phyloP scores from a whole-genome alignment of 2,113 vertebrate genomes.

The Seriola aureovittata region DNA sequence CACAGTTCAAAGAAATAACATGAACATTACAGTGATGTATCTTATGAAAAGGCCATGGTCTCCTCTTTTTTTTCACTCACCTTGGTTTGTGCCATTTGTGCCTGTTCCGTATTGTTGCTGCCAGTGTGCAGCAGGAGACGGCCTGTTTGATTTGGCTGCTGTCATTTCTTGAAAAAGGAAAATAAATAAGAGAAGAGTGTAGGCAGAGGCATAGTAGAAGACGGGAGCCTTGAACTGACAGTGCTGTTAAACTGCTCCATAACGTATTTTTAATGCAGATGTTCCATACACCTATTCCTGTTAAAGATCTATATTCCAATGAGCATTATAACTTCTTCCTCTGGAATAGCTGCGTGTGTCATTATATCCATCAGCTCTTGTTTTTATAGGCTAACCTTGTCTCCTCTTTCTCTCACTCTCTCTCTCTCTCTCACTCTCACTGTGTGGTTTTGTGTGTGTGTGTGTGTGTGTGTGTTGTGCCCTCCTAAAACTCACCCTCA shows the following conservation, averaged over 20 bases:
- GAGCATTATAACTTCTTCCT: neutral
- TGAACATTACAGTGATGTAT: conserved; percentile 19
- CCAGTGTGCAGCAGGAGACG: conserved; percentile 11
- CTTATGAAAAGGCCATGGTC: neutral
- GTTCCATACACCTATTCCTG: conserved; percentile 2
- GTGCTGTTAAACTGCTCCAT: conserved; percentile 12
- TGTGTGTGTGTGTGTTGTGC: conserved; percentile 2
- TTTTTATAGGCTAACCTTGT: conserved; percentile 26
- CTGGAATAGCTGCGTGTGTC: neutral
- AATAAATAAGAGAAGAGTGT: neutral
- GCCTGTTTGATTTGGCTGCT: conserved; percentile 7
- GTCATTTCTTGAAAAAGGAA: conserved; percentile 35
- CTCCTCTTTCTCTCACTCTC: conserved; percentile 17
- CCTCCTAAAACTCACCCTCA: conserved; percentile 24
- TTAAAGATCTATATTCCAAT: neutral
- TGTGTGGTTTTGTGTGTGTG: neutral
- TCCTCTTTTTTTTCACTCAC: neutral
- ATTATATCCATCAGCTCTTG: neutral
- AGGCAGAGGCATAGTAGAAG: conserved; percentile 5
- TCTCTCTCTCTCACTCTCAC: too few species aligned
- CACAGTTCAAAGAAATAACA: conserved; percentile 40
- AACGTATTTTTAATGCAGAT: conserved; percentile 27
- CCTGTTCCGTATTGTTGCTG: conserved; percentile 29
- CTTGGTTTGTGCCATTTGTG: conserved; percentile 2
- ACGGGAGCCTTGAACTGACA: neutral